These are phyloP conservation scores for Erannis defoliaria DNA, from an alignment of 2,888 invertebrate species.

Conservation along the genomic window DNA sequence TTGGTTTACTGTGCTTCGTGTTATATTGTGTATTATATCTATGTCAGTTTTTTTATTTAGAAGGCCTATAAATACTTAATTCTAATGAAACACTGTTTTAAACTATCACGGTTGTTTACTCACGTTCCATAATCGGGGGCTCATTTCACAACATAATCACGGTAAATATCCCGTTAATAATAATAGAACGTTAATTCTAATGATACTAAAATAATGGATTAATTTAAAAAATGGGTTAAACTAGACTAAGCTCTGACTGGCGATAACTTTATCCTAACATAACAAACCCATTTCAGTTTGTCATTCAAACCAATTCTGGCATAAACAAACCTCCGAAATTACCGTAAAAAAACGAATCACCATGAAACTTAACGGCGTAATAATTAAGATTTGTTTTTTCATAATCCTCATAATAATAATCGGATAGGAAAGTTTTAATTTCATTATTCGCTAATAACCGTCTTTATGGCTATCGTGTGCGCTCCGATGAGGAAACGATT, in stretches of 20 bases:
- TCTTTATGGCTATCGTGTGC: constrained; percentile 52
- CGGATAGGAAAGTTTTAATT: constrained; percentile 55
- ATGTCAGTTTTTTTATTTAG: too few species aligned
- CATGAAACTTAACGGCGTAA: constrained; percentile 38
- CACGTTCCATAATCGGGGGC: too few species aligned
- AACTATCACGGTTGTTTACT: too few species aligned
- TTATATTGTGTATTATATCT: too few species aligned
- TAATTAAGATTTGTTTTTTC: constrained; percentile 47
- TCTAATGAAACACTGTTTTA: too few species aligned
- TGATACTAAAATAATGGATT: too few species aligned
- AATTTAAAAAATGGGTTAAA: too few species aligned
- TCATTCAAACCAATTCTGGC: neutral
- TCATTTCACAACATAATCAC: too few species aligned
- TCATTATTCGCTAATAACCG: constrained; percentile 63
- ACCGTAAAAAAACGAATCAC: constrained; percentile 39
- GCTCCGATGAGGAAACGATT: constrained; percentile 67
- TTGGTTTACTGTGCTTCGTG: too few species aligned
- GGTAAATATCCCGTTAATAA: too few species aligned
- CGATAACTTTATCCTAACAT: neutral
- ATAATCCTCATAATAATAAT: constrained; percentile 47
- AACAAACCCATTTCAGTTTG: constrained; percentile 14
- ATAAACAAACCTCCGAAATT: constrained; percentile 19
- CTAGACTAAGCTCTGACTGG: neutral
- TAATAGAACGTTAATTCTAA: neutral
- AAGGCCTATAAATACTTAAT: too few species aligned